Percentiles rank a stretch among this genome's conserved stretches.
Evolutionary conservation across 1,140 invertebrate species (phyloP).

Genomic region (Mizuhopecten yessoensis): DNA sequence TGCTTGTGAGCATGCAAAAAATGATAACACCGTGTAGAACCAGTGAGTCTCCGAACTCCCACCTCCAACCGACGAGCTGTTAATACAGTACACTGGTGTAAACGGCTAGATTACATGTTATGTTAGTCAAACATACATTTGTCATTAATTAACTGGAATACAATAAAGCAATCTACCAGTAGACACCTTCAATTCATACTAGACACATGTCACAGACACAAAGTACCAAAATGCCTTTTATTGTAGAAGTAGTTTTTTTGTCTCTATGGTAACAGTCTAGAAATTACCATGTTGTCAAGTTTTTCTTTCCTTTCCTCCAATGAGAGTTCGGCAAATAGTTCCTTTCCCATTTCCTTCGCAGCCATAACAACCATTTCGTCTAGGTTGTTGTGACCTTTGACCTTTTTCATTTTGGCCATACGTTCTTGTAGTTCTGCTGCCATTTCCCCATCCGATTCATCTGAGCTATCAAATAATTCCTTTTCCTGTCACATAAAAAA

Average conservation of each 20-base stretch:
- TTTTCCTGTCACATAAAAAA: constrained; percentile 33
- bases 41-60: not conserved
- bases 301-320: constrained; percentile 79
- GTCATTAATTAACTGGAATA: no score
- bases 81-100: not conserved
- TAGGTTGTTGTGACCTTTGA: constrained; percentile 67
- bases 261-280: constrained; percentile 32
- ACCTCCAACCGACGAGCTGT: not conserved
- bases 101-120: not conserved
- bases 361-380: constrained; percentile 91
- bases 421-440: constrained; percentile 49
- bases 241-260: not conserved
- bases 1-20: constrained; percentile 25
- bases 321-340: constrained; percentile 86
- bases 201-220: not conserved
- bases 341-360: constrained; percentile 90
- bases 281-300: constrained; percentile 82
- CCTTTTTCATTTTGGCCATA: constrained; percentile 53
- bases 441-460: constrained; percentile 64
- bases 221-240: not conserved
- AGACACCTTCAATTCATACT: no score
- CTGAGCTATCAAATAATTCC: constrained; percentile 51
- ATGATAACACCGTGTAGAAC: not conserved
- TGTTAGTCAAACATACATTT: not conserved
- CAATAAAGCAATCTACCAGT: no score